Conservation (phyloP, 30 jellyfish, hydroid and myxozoan genomes). For the Aurelia sp. region DNA sequence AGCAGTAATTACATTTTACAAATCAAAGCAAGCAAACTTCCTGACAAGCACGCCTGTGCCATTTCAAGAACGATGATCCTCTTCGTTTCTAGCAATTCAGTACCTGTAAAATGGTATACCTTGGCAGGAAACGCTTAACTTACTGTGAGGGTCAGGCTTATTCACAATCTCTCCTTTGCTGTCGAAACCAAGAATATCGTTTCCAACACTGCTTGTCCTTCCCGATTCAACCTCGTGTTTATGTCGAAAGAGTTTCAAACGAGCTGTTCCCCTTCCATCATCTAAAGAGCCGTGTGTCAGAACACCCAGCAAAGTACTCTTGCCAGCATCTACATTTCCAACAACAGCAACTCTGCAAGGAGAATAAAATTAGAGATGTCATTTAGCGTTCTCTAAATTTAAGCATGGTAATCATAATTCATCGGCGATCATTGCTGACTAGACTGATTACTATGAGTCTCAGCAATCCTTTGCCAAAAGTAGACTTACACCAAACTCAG, state of each 20-base stretch:
- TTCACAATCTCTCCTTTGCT: constrained; percentile 91
- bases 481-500: no score
- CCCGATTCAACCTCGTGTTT: constrained; percentile 98
- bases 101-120: no score
- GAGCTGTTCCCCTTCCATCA: constrained; percentile 99
- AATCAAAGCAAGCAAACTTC: no score
- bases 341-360: constrained; percentile 95
- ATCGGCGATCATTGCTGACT: no score
- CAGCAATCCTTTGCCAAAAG: no score
- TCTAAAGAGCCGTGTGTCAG: constrained; percentile 90
- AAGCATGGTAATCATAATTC: no score
- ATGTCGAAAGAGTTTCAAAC: constrained; percentile 86
- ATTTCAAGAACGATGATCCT: no score
- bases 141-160: constrained; percentile 96
- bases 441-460: no score
- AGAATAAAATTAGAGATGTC: background rate
- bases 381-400: no score
- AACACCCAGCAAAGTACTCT: constrained; percentile 94
- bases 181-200: constrained; percentile 92
- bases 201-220: constrained; percentile 98
- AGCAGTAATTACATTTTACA: no score
- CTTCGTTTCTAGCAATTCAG: no score
- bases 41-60: no score
- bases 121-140: background rate
- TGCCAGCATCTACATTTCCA: constrained; percentile 99